Percentiles rank a stretch among this genome's conserved stretches.
Evolutionary conservation across 2,113 vertebrate genomes (phyloP).

Genomic region (Cygnus atratus): DNA sequence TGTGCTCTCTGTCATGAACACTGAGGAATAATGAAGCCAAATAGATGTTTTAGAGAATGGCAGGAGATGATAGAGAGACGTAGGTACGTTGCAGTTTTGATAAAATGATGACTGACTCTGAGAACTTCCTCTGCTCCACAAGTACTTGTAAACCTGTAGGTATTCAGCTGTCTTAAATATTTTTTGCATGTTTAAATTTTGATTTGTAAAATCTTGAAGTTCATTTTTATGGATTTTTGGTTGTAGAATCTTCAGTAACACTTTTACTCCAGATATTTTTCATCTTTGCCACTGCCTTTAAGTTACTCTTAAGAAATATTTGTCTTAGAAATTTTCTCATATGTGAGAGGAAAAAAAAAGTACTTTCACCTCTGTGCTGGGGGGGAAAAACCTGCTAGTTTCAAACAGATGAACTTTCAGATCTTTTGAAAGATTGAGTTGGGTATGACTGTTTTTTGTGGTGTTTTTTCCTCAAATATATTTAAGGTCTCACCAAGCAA

Average conservation of each 20-base stretch:
- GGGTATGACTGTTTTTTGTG: not conserved
- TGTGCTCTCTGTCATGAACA: rapidly evolving
- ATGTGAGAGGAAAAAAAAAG: rapidly evolving
- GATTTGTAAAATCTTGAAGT: not conserved
- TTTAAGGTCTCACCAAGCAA: slow-evolving; percentile 81
- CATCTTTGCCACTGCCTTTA: not conserved
- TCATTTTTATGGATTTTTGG: not conserved
- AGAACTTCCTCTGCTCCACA: not conserved
- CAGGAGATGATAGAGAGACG: not conserved
- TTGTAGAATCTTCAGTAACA: not conserved
- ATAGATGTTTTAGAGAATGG: not conserved
- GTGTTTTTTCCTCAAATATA: not conserved
- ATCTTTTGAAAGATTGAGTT: not conserved
- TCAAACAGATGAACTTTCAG: not conserved
- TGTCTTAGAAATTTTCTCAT: not conserved
- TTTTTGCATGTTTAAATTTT: not conserved
- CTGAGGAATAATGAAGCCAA: not conserved
- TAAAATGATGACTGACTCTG: not conserved
- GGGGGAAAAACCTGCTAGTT: not conserved
- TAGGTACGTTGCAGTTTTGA: not conserved
- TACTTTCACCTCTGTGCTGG: not conserved
- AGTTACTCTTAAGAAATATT: not conserved
- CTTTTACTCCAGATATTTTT: not conserved
- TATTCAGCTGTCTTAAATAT: not conserved
- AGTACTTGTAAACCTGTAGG: not conserved